A percentile compares a stretch with the other conserved stretches of the same genome.
phyloP scores from a whole-genome alignment of 2,113 vertebrate genomes.

The Irena cyanogastra region DNA sequence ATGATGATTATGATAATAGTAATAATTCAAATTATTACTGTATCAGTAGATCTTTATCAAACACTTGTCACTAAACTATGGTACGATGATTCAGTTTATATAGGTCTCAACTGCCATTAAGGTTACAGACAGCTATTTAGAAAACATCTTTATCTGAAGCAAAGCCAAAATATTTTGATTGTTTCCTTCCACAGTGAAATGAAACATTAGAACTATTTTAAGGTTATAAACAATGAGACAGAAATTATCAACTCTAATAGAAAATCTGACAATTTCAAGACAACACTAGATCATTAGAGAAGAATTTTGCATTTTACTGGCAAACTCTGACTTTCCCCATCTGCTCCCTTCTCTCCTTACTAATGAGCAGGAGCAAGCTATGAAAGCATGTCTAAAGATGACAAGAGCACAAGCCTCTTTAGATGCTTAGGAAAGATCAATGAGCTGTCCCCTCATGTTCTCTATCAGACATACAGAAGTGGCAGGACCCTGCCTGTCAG shows the following conservation, averaged over 20 bases:
- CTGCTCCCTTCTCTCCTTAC: neutral
- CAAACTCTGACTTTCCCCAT: neutral
- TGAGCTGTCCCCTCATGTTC: neutral
- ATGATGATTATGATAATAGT: neutral
- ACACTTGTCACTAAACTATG: neutral
- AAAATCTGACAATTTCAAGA: neutral
- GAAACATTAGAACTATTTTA: neutral
- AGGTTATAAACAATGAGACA: neutral
- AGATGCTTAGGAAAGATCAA: neutral
- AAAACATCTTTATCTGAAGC: neutral
- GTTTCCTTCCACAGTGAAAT: neutral
- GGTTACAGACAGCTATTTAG: neutral
- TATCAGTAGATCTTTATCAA: neutral
- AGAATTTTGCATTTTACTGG: conserved; percentile 12
- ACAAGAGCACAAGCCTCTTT: neutral
- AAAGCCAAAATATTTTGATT: conserved; percentile 18
- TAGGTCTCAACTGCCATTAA: neutral
- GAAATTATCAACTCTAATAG: neutral
- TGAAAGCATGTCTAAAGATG: neutral
- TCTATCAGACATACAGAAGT: neutral
- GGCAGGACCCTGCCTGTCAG: neutral
- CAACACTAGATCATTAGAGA: neutral
- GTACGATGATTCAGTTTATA: neutral
- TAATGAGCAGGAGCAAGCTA: neutral
- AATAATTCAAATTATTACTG: neutral